Evolutionary conservation across 30 jellyfish, hydroid and myxozoan species (phyloP).

Genomic region (Pelagia noctiluca): DNA sequence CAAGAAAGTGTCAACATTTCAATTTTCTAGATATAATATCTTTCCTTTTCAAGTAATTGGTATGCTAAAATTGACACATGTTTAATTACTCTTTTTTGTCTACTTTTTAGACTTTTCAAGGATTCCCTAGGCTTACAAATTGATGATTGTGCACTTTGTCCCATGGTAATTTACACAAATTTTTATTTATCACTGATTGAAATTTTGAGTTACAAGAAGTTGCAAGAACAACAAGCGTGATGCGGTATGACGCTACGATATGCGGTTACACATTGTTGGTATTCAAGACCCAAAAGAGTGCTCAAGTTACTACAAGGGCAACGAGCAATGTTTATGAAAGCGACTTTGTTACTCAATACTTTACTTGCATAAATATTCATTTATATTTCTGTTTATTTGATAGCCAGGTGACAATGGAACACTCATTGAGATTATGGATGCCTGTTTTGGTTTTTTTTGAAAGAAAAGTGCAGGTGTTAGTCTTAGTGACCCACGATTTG

Average conservation of each 20-base stretch:
- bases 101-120: slow-evolving; percentile 22
- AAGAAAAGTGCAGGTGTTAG: slow-evolving; percentile 27
- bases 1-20: too few relatives aligned
- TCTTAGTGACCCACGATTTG: not conserved
- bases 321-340: too few relatives aligned
- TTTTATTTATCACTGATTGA: not conserved
- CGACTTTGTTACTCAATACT: too few relatives aligned
- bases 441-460: slow-evolving; percentile 16
- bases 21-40: not conserved
- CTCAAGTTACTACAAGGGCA: too few relatives aligned
- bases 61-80: too few relatives aligned
- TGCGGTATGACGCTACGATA: too few relatives aligned
- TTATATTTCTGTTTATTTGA: not conserved
- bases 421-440: slow-evolving; percentile 29
- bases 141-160: slow-evolving; percentile 13
- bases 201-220: not conserved
- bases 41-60: not conserved
- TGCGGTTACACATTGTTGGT: too few relatives aligned
- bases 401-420: slow-evolving; percentile 9
- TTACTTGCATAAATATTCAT: not conserved
- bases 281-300: too few relatives aligned
- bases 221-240: not conserved
- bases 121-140: slow-evolving; percentile 9
- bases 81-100: not conserved
- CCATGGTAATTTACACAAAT: not conserved